A percentile compares a stretch with the other conserved stretches of the same genome.
Evolutionary conservation across 2,113 vertebrate genomes (phyloP).

Genomic region (Poecilia latipinna): DNA sequence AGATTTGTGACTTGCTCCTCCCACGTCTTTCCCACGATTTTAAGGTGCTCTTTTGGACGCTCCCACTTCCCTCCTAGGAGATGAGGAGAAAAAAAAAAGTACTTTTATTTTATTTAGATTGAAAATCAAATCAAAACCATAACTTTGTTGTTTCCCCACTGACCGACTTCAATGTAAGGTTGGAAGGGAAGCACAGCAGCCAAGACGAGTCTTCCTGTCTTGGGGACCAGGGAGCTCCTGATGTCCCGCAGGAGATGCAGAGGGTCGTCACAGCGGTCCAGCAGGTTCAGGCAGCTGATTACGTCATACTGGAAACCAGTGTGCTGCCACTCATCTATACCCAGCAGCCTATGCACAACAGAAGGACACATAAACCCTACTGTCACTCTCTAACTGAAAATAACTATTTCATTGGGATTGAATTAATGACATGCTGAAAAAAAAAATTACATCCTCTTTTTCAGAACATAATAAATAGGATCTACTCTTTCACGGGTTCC

Average conservation of each 20-base stretch:
- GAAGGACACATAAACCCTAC: neutral
- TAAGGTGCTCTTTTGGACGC: conserved; percentile 88
- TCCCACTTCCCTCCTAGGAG: conserved; percentile 92
- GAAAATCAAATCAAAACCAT: neutral
- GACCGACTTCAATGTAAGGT: conserved; percentile 94
- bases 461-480: too few species aligned
- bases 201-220: conserved; percentile 88
- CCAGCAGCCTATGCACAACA: conserved; percentile 83
- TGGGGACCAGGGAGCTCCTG: conserved; percentile 86
- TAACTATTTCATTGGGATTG: too few species aligned
- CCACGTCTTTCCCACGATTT: conserved; percentile 91
- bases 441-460: too few species aligned
- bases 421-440: too few species aligned
- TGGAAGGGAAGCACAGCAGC: conserved; percentile 95
- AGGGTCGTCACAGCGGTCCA: conserved; percentile 95
- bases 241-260: conserved; percentile 90
- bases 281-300: conserved; percentile 97
- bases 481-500: too few species aligned
- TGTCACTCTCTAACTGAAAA: too few species aligned
- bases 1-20: conserved; percentile 95
- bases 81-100: neutral
- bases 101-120: neutral
- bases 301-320: conserved; percentile 92
- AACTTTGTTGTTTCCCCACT: conserved; percentile 54
- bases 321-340: conserved; percentile 92